Evolutionary conservation across 2,888 invertebrate genomes (phyloP), one percentile per base, ranked within the genome.

Genomic region (Belgica antarctica): DNA sequence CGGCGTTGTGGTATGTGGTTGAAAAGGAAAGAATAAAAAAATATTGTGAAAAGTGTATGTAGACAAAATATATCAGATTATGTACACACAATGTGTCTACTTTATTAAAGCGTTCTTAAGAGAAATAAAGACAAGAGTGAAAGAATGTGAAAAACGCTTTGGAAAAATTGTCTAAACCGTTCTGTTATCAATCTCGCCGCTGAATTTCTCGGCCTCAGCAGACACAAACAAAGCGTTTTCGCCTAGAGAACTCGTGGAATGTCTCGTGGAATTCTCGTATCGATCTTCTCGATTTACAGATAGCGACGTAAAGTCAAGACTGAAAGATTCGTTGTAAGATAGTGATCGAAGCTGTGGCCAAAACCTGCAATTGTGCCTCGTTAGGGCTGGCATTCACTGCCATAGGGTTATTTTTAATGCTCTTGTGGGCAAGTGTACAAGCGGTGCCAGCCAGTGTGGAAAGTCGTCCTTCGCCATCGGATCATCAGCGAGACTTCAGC

Each of bases 361-460:
- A 52, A 52, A n/a, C 22, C 52, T 52, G 17, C 22, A 52, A 52
- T 52, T 52, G 52, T 52, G 52, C 52, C 25, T 17, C 15, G 19
- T 59, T 59, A 27, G 59, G 59, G 59, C 27, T 59, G 59, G 59
- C 59, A 22, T 52, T 52, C 52, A 52, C 59, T 57, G 57, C 22
- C 24, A 57, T 57, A 27, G 59, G 19, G 59, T 27, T 59, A n/a
- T 25, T 59, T 22, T 24, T 59, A 12, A 59, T 59, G 59, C 59
- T 25, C 59, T 25, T 59, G 25, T 52, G 52, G 52, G 52, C 52
- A 17, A 52, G 22, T 52, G 52, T 17, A 22, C 52, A 52, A 52
- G 52, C 52, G 17, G 52, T 52, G 52, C 22, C 52, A 52, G 52
- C 52, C 22, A 52, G 52, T 52, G 7, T 22, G 22, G 22, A 52